These are phyloP conservation scores for Calyptomena viridis DNA, from an alignment of 2,113 vertebrate genomes.

Conservation along the genomic window DNA sequence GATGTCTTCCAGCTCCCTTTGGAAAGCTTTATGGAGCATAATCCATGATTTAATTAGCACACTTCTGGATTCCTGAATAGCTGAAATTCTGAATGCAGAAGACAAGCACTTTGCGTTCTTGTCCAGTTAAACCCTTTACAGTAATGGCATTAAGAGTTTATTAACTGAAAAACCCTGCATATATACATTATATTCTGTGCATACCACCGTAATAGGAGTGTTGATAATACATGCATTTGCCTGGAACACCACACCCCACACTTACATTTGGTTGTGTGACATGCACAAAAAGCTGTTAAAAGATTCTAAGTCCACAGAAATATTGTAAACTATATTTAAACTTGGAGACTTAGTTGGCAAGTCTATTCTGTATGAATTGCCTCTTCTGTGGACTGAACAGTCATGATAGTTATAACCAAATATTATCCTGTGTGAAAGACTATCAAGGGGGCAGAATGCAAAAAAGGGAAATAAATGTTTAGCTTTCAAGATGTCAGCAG, in stretches of 20 bases:
- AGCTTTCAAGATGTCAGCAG: not conserved
- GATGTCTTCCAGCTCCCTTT: not conserved
- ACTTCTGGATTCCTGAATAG: not conserved
- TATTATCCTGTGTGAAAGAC: not conserved
- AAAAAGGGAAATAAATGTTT: not conserved
- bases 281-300: not conserved
- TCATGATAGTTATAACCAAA: not conserved
- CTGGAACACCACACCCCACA: not conserved
- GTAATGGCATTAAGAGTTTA: not conserved
- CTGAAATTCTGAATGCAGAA: not conserved
- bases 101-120: not conserved
- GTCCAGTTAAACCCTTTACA: not conserved
- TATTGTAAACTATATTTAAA: not conserved
- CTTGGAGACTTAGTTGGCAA: not conserved
- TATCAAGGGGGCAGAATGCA: not conserved
- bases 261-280: not conserved
- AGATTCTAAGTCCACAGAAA: not conserved
- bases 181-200: not conserved
- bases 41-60: not conserved
- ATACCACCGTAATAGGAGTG: not conserved
- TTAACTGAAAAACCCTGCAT: not conserved
- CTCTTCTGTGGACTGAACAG: not conserved
- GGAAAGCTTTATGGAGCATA: not conserved
- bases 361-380: not conserved
- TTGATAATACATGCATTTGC: not conserved